Evolutionary conservation across 2,888 invertebrate species (phyloP).

Genomic region (Drosophila koepferae): DNA sequence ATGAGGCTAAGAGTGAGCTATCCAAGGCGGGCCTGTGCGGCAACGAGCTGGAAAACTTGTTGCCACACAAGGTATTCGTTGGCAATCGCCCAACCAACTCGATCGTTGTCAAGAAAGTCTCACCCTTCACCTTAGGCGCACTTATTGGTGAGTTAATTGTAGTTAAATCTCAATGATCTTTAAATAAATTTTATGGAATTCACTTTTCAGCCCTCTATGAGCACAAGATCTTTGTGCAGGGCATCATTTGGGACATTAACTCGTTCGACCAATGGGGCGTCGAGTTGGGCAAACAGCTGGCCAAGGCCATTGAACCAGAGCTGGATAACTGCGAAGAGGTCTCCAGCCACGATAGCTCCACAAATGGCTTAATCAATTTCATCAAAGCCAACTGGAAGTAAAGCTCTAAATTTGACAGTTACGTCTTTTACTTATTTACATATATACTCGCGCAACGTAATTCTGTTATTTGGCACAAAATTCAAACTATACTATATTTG

Average conservation of each 20-base stretch:
- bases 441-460: conserved; percentile 30
- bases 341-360: conserved; percentile 94
- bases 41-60: conserved; percentile 91
- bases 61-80: conserved; percentile 98
- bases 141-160: conserved; percentile 90
- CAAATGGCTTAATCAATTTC: conserved; percentile 98
- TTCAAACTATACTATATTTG: conserved; percentile 48
- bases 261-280: conserved; percentile 99
- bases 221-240: conserved; percentile 99
- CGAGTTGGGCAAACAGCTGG: conserved; percentile 98
- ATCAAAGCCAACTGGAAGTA: conserved; percentile 89
- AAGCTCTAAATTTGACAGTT: conserved; percentile 22
- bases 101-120: conserved; percentile 95
- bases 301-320: conserved; percentile 99
- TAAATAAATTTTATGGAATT: not conserved
- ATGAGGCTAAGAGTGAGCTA: conserved; percentile 91
- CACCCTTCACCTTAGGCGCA: conserved; percentile 96
- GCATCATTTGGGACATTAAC: conserved; percentile 99
- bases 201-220: conserved; percentile 94
- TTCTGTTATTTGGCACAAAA: conserved; percentile 52
- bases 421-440: conserved; percentile 34
- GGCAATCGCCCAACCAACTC: conserved; percentile 99
- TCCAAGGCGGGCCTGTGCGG: conserved; percentile 91
- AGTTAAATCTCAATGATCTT: not conserved
- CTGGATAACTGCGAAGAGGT: conserved; percentile 89